phyloP scores from a whole-genome alignment of 1,140 invertebrate genomes.

The Drosophila chauvacae region DNA sequence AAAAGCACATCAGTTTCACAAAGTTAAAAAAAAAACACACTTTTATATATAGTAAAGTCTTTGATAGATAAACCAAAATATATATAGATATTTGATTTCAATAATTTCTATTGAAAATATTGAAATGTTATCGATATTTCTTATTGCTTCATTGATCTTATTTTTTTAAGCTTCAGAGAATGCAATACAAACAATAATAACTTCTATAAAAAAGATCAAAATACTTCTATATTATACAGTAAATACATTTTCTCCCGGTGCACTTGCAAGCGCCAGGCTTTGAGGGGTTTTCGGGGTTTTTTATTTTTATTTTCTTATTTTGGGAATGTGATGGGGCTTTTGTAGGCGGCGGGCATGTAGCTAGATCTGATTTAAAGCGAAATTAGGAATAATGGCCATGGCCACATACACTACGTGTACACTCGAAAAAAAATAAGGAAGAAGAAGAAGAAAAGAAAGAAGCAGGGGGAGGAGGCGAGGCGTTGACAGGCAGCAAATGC shows the following conservation, averaged over 20 bases:
- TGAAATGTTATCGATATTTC: background rate
- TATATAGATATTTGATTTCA: no score
- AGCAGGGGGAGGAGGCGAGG: slow-evolving; percentile 22
- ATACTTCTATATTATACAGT: background rate
- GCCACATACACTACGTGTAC: slow-evolving; percentile 57
- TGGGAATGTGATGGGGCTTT: slow-evolving; percentile 57
- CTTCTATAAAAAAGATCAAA: background rate
- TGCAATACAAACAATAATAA: background rate
- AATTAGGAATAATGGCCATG: slow-evolving; percentile 84
- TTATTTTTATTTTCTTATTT: background rate
- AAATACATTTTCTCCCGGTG: background rate
- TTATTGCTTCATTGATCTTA: no score
- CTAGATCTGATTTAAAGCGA: slow-evolving; percentile 83
- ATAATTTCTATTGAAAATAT: background rate
- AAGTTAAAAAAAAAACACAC: no score
- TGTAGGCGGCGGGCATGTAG: slow-evolving; percentile 38
- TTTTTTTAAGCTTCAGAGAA: no score
- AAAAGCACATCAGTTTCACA: background rate
- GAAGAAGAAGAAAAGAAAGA: no score
- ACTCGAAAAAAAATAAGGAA: background rate
- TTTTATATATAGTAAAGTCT: no score
- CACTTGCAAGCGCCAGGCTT: slow-evolving; percentile 22
- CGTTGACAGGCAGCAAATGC: slow-evolving; percentile 81
- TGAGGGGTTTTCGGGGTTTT: slow-evolving; percentile 2
- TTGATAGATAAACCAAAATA: background rate